Evolutionary conservation across 2,113 vertebrate genomes (phyloP).

Genomic region (Oostethus manadensis): DNA sequence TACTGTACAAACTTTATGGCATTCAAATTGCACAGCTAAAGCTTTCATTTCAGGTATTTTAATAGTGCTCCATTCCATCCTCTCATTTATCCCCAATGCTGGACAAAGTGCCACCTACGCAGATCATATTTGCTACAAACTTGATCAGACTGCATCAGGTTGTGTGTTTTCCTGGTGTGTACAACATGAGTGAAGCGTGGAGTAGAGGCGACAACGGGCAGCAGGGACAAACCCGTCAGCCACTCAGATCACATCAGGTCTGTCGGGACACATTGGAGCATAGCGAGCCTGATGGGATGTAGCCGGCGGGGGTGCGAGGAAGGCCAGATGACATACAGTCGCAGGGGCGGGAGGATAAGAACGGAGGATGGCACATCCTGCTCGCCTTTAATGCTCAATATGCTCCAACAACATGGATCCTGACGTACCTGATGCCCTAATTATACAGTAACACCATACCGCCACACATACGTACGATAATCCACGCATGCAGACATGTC

Average conservation of each 20-base stretch:
- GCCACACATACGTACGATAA: conserved; percentile 20
- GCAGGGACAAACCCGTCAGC: conserved; percentile 74
- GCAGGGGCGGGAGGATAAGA: conserved; percentile 44
- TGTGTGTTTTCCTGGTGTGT: conserved; percentile 45
- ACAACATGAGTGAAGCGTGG: conserved; percentile 38
- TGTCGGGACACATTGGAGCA: conserved; percentile 75
- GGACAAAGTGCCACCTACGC: too few relatives aligned
- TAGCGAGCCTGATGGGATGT: conserved; percentile 71
- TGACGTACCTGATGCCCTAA: conserved; percentile 34
- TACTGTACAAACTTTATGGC: neutral
- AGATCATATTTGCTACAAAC: conserved; percentile 34
- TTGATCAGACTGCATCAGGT: conserved; percentile 52
- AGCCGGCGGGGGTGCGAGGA: conserved; percentile 65
- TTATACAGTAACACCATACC: conserved; percentile 30
- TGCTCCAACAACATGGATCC: conserved; percentile 44
- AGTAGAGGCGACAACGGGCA: conserved; percentile 71
- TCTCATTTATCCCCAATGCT: neutral
- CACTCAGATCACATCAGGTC: conserved; percentile 75
- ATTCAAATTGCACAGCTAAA: neutral
- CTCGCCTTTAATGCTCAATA: conserved; percentile 47
- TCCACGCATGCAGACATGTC: conserved; percentile 9
- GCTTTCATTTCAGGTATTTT: neutral
- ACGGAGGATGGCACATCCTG: conserved; percentile 52
- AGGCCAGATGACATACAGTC: conserved; percentile 69
- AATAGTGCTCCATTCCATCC: neutral